Conservation (phyloP, 2,797 vertebrate genomes). For the Gymnopithys bicolor region DNA sequence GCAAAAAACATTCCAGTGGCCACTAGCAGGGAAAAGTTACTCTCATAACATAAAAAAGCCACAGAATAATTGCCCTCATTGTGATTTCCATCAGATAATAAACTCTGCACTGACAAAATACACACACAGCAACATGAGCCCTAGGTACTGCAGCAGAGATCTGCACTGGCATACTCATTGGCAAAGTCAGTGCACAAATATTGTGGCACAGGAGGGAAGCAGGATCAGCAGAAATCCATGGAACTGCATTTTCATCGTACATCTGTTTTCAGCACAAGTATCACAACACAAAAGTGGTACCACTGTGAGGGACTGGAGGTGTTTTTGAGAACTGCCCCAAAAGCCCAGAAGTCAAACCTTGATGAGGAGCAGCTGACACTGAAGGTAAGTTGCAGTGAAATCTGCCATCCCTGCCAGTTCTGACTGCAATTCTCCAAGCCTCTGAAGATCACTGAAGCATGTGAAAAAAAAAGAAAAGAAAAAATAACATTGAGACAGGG, state of each 20-base stretch:
- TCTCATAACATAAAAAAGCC: background rate
- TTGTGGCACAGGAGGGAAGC: background rate
- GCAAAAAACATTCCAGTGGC: background rate
- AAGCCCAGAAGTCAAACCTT: constrained; percentile 79
- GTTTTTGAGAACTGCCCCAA: background rate
- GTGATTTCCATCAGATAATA: background rate
- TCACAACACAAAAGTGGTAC: background rate
- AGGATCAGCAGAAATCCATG: background rate
- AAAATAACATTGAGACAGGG: background rate
- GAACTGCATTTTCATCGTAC: background rate
- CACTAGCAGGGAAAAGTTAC: background rate
- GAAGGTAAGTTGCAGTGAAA: constrained; percentile 94
- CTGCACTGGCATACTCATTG: rapidly evolving
- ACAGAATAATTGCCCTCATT: background rate
- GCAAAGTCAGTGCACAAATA: background rate
- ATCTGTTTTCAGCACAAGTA: background rate
- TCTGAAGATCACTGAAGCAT: constrained; percentile 87
- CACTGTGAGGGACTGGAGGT: background rate
- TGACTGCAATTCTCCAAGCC: constrained; percentile 93
- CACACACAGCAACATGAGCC: rapidly evolving
- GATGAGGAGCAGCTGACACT: constrained; percentile 93
- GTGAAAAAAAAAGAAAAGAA: no score
- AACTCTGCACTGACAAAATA: background rate
- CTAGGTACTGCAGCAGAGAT: background rate
- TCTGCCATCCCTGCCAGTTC: constrained; percentile 93